Evolutionary conservation across 2,888 invertebrate species (phyloP).

Genomic region (Spisula solida): DNA sequence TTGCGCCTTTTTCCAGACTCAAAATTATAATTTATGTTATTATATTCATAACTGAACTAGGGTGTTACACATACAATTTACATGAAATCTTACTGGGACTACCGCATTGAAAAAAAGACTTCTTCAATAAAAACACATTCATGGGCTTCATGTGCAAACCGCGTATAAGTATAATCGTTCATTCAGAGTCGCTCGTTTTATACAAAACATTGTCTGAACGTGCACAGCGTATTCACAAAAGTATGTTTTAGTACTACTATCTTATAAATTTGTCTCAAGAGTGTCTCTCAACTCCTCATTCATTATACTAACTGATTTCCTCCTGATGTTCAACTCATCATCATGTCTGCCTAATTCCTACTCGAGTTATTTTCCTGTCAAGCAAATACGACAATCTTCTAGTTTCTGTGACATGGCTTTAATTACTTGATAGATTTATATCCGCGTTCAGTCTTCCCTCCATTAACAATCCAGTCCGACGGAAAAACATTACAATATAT

Average conservation of each 20-base stretch:
- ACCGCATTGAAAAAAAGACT: too few relatives aligned
- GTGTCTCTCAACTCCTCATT: neutral
- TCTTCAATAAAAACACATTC: too few relatives aligned
- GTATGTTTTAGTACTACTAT: neutral
- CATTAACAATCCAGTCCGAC: neutral
- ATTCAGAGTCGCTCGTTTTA: neutral
- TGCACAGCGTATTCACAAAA: neutral
- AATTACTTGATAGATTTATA: conserved; percentile 18
- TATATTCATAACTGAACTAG: too few relatives aligned
- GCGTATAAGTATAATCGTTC: neutral
- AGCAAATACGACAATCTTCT: conserved; percentile 9
- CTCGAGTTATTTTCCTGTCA: conserved; percentile 10
- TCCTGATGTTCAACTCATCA: neutral
- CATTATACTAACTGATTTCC: neutral
- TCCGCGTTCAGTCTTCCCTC: neutral
- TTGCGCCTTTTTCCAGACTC: too few relatives aligned
- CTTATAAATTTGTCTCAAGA: neutral
- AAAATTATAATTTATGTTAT: too few relatives aligned
- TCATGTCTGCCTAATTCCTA: neutral
- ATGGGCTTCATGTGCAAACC: too few relatives aligned
- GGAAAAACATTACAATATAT: neutral
- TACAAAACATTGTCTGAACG: neutral
- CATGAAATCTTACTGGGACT: too few relatives aligned
- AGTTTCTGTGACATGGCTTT: neutral
- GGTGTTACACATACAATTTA: too few relatives aligned